phyloP scores from a whole-genome alignment of 2,113 vertebrate species.

The Hippopotamus amphibius region DNA sequence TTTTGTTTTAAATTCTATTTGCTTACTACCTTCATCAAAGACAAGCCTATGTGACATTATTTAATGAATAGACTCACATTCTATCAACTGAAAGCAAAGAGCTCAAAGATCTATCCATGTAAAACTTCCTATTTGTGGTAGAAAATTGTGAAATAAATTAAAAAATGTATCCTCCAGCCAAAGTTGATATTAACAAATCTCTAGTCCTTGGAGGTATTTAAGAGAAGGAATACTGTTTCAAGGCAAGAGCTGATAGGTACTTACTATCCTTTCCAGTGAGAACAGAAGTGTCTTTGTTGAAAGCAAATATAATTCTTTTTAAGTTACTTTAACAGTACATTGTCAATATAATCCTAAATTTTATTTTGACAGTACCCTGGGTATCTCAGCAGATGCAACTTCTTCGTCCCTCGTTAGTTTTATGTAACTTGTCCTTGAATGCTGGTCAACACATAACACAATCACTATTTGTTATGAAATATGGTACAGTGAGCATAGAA shows the following conservation, averaged over 20 bases:
- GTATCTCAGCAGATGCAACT: neutral
- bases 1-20: constrained; percentile 21
- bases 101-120: neutral
- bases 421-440: constrained; percentile 51
- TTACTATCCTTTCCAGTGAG: neutral
- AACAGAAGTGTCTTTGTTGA: neutral
- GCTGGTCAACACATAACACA: neutral
- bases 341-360: neutral
- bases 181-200: neutral
- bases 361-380: neutral
- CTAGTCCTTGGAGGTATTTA: neutral
- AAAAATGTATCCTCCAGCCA: neutral
- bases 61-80: neutral
- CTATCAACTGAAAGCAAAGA: neutral
- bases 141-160: constrained; percentile 18
- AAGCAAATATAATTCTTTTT: constrained; percentile 22
- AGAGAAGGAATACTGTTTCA: constrained; percentile 5
- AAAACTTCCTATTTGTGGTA: neutral
- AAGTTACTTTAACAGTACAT: neutral
- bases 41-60: neutral
- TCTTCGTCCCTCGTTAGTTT: neutral
- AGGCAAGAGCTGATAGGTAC: neutral
- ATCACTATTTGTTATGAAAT: neutral
- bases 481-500: neutral
- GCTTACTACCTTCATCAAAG: neutral